phyloP scores from a whole-genome alignment of 2,888 invertebrate genomes.

The Zhuqinia jingwanae region DNA sequence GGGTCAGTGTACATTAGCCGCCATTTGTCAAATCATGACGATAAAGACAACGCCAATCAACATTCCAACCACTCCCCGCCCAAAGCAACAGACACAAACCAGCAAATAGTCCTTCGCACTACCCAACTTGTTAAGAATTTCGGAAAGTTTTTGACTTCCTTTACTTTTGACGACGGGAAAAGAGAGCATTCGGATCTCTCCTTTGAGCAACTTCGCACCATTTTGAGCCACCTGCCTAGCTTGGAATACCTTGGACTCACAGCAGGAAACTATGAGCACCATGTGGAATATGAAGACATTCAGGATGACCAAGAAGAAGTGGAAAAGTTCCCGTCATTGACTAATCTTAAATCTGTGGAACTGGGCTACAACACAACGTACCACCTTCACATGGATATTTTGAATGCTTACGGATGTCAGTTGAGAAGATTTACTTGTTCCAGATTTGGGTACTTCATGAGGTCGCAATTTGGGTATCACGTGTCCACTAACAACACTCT shows the following conservation, averaged over 20 bases:
- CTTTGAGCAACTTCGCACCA: neutral
- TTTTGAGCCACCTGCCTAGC: slow-evolving; percentile 1
- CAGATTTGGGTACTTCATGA: neutral
- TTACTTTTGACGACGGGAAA: slow-evolving; percentile 19
- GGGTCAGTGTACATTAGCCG: no score
- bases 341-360: neutral
- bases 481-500: neutral
- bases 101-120: neutral
- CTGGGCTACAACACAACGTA: slow-evolving; percentile 15
- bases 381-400: slow-evolving; percentile 38
- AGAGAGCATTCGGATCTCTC: neutral
- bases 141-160: neutral
- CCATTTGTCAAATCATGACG: no score
- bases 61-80: no score
- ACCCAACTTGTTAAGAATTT: neutral
- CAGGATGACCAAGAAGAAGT: neutral
- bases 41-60: no score
- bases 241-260: neutral
- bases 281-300: neutral
- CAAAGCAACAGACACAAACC: neutral
- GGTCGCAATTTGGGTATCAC: neutral
- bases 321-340: neutral
- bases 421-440: neutral
- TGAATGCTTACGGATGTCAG: neutral
- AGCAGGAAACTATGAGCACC: slow-evolving; percentile 35